phyloP scores from a whole-genome alignment of 1,140 invertebrate species.

The Cyclargus thomasi region DNA sequence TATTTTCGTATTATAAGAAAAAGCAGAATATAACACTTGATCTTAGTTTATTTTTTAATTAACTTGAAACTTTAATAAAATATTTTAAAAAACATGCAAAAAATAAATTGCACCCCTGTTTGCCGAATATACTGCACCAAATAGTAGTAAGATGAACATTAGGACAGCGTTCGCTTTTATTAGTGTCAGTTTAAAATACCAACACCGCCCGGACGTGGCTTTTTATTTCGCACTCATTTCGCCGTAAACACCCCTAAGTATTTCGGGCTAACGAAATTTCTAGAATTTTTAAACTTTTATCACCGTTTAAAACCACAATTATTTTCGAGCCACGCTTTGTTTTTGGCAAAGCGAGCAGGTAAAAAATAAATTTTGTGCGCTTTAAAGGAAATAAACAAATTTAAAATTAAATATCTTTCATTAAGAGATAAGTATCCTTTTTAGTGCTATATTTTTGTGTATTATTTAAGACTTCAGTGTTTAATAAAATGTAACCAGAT shows the following conservation, averaged over 20 bases:
- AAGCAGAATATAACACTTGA: no score
- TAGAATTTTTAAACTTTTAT: slow-evolving; percentile 8
- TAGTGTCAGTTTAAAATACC: slow-evolving; percentile 59
- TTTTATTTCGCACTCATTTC: slow-evolving; percentile 30
- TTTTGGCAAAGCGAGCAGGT: background rate
- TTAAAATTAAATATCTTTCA: no score
- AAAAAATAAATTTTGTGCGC: background rate
- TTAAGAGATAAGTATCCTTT: no score
- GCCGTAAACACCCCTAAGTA: slow-evolving; percentile 9
- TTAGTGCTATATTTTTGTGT: no score
- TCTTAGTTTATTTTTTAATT: no score
- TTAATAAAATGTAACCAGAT: no score
- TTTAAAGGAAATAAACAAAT: background rate
- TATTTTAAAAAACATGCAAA: no score
- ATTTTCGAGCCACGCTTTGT: background rate
- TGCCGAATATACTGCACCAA: slow-evolving; percentile 20
- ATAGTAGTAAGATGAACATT: slow-evolving; percentile 1
- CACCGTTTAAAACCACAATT: slow-evolving; percentile 6
- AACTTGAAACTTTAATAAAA: no score
- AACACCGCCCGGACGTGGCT: slow-evolving; percentile 26
- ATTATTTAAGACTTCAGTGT: no score
- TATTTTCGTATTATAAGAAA: no score
- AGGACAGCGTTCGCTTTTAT: slow-evolving; percentile 48
- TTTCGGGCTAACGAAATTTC: slow-evolving; percentile 5
- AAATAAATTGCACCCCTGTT: slow-evolving; percentile 25